Percentiles rank a stretch among this genome's conserved stretches.
Evolutionary conservation across 2,888 invertebrate genomes (phyloP).

Genomic region (Ceraclea dissimilis): DNA sequence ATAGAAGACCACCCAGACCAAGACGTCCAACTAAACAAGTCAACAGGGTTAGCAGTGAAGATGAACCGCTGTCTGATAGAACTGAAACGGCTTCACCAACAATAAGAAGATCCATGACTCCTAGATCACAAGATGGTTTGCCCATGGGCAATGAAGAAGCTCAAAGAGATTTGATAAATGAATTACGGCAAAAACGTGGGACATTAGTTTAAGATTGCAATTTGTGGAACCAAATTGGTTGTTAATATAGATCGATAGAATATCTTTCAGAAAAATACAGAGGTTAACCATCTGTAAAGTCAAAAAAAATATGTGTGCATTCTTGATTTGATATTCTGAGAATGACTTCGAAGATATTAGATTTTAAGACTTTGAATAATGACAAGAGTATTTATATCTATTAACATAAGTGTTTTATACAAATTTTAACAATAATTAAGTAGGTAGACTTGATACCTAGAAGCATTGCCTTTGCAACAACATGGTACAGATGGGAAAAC

Average conservation of each 20-base stretch:
- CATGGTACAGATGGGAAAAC: too few relatives aligned
- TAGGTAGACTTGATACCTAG: too few relatives aligned
- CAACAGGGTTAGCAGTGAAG: slow-evolving; percentile 2
- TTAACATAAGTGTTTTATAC: too few relatives aligned
- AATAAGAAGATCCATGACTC: slow-evolving; percentile 5
- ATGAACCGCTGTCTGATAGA: slow-evolving; percentile 9
- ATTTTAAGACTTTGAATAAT: too few relatives aligned
- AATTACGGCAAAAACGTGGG: slow-evolving; percentile 11
- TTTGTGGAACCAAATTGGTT: not conserved
- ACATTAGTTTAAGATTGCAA: not conserved
- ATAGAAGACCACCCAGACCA: slow-evolving; percentile 15
- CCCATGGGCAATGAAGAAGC: slow-evolving; percentile 9
- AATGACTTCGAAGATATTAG: too few relatives aligned
- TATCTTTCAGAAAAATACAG: too few relatives aligned
- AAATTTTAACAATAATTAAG: too few relatives aligned
- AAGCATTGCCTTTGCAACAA: too few relatives aligned
- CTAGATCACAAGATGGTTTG: slow-evolving; percentile 7
- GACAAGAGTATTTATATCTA: too few relatives aligned
- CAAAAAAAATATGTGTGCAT: too few relatives aligned
- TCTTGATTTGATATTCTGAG: too few relatives aligned
- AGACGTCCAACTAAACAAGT: slow-evolving; percentile 9
- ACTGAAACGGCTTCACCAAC: not conserved
- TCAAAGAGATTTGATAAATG: slow-evolving; percentile 17
- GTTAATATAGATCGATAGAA: not conserved
- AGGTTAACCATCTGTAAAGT: too few relatives aligned